Base-by-base conservation (phyloP, 2,113 vertebrate genomes). In the Propithecus coquereli region DNA sequence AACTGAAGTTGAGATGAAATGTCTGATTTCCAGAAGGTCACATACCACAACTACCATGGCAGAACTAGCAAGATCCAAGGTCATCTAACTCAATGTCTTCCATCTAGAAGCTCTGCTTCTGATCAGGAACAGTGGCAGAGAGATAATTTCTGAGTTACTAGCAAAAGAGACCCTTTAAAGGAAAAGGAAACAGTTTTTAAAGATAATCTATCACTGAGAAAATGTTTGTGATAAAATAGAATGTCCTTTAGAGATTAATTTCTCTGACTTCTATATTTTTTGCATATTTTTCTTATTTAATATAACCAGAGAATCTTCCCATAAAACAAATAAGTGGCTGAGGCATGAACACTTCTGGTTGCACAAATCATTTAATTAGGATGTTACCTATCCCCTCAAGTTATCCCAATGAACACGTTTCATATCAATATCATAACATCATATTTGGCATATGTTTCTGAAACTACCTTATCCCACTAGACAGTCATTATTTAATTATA, bases 141-240 rank as follows among this genome's bases (percentile, higher is more conserved):
- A 82, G 45, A 68, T 45, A 79, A 54, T 79, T 96, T 97, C 57
- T 94, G 63, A 79, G 16, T 91, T 85, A 85, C 70, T 90, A 83
- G 54, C 52, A 88, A 95, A 84, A 95, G 16, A 45, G 13, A 40
- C 23, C 54, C 40, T 79, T 93, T 63, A 37, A 92, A 80, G 25
- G 43, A 73, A 81, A 95, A 77, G 16, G 30, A 4, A 70, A 45
- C 37, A 65, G 2, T 61, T 80, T 94, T 90, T 30, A 65, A 94
- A 94, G 43, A 17, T 63, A 17, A 74, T 8, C 6, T 54, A 30
- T 74, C 17, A 3, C 52, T 84, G 71, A 47, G n/a, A 17, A 90
- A 45, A 96, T 88, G 65, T 43, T 79, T 87, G 85, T 77, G 68
- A 86, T 82, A 88, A 91, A 85, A 61, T 2, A 65, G 54, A 77